phyloP scores from a whole-genome alignment of 2,113 vertebrate genomes.

The Theropithecus gelada region DNA sequence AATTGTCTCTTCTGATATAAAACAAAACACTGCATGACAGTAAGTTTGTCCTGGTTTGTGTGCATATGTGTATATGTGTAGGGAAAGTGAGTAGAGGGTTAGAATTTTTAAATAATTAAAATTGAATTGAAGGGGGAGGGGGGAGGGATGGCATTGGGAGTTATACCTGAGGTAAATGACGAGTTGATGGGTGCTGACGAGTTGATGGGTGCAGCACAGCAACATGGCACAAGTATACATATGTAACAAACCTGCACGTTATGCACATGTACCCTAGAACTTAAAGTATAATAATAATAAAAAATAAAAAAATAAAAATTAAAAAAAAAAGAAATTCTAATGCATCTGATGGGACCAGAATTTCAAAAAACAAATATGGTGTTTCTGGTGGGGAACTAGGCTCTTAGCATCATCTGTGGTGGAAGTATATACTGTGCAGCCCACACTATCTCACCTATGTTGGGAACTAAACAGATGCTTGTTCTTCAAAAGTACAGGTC shows the following conservation, averaged over 20 bases:
- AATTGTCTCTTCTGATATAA: background rate
- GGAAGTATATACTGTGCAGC: rapidly evolving
- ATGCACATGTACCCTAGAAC: too few species aligned
- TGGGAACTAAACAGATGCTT: background rate
- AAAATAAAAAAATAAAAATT: too few species aligned
- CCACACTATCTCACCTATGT: too few species aligned
- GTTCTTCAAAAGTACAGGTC: background rate
- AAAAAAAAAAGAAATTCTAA: background rate
- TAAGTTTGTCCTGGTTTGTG: background rate
- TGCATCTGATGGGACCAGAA: background rate
- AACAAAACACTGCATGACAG: background rate
- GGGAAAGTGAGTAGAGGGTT: background rate
- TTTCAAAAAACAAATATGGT: background rate
- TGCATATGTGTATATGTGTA: too few species aligned
- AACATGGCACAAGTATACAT: too few species aligned
- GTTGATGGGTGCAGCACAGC: too few species aligned
- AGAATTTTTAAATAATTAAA: constrained; percentile 46
- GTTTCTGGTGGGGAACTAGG: background rate
- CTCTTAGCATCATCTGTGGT: too few species aligned
- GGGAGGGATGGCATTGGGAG: too few species aligned
- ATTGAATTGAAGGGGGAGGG: background rate
- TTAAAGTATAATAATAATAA: too few species aligned
- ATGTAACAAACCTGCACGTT: too few species aligned
- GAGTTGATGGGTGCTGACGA: too few species aligned
- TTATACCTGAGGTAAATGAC: too few species aligned